Evolutionary conservation across 2,888 invertebrate genomes (phyloP), one percentile per base, ranked within the genome.

Genomic region (Drosophila diplacantha): DNA sequence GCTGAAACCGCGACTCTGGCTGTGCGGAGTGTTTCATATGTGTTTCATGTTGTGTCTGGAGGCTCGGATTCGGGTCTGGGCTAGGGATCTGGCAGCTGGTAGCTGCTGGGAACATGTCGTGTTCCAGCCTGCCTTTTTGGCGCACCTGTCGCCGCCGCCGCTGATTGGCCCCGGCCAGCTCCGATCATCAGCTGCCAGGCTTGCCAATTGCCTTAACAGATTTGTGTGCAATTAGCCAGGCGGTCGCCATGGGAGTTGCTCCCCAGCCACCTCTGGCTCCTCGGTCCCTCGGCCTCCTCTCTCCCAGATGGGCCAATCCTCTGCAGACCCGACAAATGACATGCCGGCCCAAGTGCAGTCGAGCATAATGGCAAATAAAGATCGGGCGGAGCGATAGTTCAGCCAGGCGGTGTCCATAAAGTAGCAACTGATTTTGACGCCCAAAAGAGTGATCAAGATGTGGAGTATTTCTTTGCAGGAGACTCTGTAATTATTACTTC

Each of bases 211-310:
- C 81, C 79, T 73, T 83, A 78, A 81, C 83, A 83, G 78, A 78
- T 78, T 78, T 83, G 79, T 81, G 81, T 58, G 83, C 78, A 78
- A 78, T 78, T 78, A 78, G 81, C 82, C 71, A 67, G 68, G 59
- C 66, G 54, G 69, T 68, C 60, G 50, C 61, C 57, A 55, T 68
- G 76, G 75, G 73, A 80, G 72, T 67, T 56, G 56, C 52, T 47
- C 29, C 55, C 24, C 31, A n/a, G 34, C 39, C 29, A 4, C 29
- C 29, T 11, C 29, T 2, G 3, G 9, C 29, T 8, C 8, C 26
- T 26, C 26, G 9, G 24, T 24, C 52, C 34, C 39, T 9, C 49
- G 11, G 65, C 39, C 18, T n/a, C n/a, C n/a, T 11, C 41, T n/a
- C 16, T 26, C 26, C 16, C n/a, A 1, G 4, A 4, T 22, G 9